Evolutionary conservation across 2,888 invertebrate species (phyloP).

Genomic region (Eilema depressum): DNA sequence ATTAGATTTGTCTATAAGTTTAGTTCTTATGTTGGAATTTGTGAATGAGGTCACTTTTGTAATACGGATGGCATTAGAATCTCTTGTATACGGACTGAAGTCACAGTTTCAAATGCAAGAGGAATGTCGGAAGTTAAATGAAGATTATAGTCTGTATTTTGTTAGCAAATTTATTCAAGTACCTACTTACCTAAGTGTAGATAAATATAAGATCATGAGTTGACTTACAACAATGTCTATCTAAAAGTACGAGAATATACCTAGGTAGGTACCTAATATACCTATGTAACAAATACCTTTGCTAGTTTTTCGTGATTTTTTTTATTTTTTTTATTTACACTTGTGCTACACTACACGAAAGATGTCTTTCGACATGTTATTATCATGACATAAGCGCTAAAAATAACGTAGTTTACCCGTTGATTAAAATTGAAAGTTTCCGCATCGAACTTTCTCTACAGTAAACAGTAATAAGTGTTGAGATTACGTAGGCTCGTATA

Average conservation of each 20-base stretch:
- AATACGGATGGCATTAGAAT: not conserved
- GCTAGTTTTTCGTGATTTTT: not conserved
- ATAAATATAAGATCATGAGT: not conserved
- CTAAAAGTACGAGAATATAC: not conserved
- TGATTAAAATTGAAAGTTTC: conserved; percentile 56
- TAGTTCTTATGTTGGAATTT: not conserved
- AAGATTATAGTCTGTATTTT: not conserved
- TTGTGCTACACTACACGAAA: conserved; percentile 16
- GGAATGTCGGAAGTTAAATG: not conserved
- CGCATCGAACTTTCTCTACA: conserved; percentile 50
- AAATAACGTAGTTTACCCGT: conserved; percentile 48
- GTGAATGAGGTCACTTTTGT: not conserved
- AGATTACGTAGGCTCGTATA: conserved; percentile 47
- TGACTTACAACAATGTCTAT: conserved; percentile 12
- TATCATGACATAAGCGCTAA: conserved; percentile 47
- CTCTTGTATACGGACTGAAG: not conserved
- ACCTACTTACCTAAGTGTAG: too few relatives aligned
- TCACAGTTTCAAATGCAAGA: not conserved
- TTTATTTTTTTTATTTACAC: conserved; percentile 16
- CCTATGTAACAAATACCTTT: not conserved
- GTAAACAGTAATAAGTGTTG: conserved; percentile 54
- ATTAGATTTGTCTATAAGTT: not conserved
- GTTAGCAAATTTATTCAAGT: not conserved
- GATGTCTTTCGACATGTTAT: conserved; percentile 30
- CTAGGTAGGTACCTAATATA: not conserved